phyloP scores from a whole-genome alignment of 2,113 vertebrate genomes.

The Atherinomorus stipes region DNA sequence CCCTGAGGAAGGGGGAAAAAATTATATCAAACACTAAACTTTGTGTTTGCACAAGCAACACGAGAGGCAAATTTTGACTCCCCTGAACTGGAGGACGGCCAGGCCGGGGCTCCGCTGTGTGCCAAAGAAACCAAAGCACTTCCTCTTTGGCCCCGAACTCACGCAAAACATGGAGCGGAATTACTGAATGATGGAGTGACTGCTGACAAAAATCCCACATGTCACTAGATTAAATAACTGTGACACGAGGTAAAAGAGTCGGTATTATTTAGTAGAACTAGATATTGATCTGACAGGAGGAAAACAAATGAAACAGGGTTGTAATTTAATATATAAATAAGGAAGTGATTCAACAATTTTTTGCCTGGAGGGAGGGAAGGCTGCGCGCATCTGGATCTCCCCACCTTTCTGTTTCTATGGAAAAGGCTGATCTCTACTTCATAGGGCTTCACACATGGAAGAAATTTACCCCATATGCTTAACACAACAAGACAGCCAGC shows the following conservation, averaged over 20 bases:
- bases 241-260: slow-evolving; percentile 28
- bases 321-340: background rate
- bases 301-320: slow-evolving; percentile 37
- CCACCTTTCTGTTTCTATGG: slow-evolving; percentile 61
- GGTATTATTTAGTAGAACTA: no score
- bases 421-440: slow-evolving; percentile 73
- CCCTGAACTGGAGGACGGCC: slow-evolving; percentile 53
- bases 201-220: slow-evolving; percentile 24
- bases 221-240: slow-evolving; percentile 33
- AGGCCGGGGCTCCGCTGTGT: slow-evolving; percentile 52
- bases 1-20: slow-evolving; percentile 52
- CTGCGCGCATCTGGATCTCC: slow-evolving; percentile 64
- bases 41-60: slow-evolving; percentile 76
- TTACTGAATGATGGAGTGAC: slow-evolving; percentile 49
- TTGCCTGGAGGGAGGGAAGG: slow-evolving; percentile 35
- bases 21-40: slow-evolving; percentile 66
- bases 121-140: slow-evolving; percentile 79
- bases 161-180: slow-evolving; percentile 73
- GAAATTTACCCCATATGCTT: slow-evolving; percentile 76
- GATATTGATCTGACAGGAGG: no score
- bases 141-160: slow-evolving; percentile 70
- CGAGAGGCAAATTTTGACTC: slow-evolving; percentile 78
- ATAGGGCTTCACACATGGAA: slow-evolving; percentile 79
- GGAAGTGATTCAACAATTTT: slow-evolving; percentile 60
- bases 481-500: slow-evolving; percentile 75